A percentile compares a stretch with the other conserved stretches of the same genome.
phyloP scores from a whole-genome alignment of 1,140 invertebrate genomes.

The Sycobia sp. region DNA sequence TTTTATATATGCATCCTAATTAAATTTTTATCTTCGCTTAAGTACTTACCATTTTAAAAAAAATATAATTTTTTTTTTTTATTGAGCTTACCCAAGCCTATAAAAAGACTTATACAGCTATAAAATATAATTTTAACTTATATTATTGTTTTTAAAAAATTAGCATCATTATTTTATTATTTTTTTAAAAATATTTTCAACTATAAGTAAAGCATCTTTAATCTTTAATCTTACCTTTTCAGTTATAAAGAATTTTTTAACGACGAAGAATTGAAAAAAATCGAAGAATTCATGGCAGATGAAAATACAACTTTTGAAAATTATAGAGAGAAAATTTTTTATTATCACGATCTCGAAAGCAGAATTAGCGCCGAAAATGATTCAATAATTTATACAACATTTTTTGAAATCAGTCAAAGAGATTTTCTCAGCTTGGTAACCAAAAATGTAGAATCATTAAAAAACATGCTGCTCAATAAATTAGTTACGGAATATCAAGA shows the following conservation, averaged over 20 bases:
- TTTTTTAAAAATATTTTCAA: no score
- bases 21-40: neutral
- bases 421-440: conserved; percentile 77
- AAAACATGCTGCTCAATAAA: conserved; percentile 71
- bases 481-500: conserved; percentile 81
- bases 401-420: conserved; percentile 84
- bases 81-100: no score
- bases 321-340: conserved; percentile 68
- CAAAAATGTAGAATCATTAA: conserved; percentile 69
- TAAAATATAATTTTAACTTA: neutral
- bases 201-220: no score
- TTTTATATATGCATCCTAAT: neutral
- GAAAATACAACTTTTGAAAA: conserved; percentile 69
- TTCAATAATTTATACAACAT: conserved; percentile 76
- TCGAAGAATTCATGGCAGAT: conserved; percentile 72
- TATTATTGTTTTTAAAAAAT: no score
- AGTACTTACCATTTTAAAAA: no score
- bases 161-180: no score
- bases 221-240: no score
- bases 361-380: conserved; percentile 71
- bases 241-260: conserved; percentile 56
- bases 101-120: no score
- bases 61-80: neutral
- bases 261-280: conserved; percentile 64
- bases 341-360: conserved; percentile 69